Percentiles rank a stretch among this genome's conserved stretches.
Evolutionary conservation across 2,797 vertebrate genomes (phyloP).

Genomic region (Chelonia mydas): DNA sequence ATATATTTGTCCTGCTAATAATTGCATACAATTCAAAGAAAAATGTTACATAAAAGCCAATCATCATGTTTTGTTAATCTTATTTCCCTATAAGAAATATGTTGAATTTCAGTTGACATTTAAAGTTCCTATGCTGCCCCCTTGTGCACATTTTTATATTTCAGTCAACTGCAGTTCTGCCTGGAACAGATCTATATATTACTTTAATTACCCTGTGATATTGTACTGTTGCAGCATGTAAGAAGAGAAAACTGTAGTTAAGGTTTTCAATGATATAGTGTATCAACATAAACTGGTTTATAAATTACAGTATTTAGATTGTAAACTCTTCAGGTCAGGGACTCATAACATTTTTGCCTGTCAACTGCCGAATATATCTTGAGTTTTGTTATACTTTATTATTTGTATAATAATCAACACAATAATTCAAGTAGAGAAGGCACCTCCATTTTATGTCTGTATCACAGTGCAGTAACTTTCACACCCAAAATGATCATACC

Average conservation of each 20-base stretch:
- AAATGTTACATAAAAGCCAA: neutral
- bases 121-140: slow-evolving; percentile 73
- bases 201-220: neutral
- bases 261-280: neutral
- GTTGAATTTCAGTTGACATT: neutral
- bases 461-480: neutral
- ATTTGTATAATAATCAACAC: neutral
- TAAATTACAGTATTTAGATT: neutral
- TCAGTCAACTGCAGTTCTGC: neutral
- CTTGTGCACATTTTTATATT: slow-evolving; percentile 60
- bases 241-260: neutral
- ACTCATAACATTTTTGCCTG: neutral
- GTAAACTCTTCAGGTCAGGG: neutral
- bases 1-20: neutral
- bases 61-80: neutral
- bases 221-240: neutral
- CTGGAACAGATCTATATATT: neutral
- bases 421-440: neutral
- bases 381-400: neutral
- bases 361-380: neutral
- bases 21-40: neutral
- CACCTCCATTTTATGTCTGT: neutral
- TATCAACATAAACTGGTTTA: neutral
- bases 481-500: neutral
- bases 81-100: neutral